These are phyloP conservation scores for Terebella lapidaria DNA, from an alignment of 2,888 invertebrate species.

Conservation along the genomic window DNA sequence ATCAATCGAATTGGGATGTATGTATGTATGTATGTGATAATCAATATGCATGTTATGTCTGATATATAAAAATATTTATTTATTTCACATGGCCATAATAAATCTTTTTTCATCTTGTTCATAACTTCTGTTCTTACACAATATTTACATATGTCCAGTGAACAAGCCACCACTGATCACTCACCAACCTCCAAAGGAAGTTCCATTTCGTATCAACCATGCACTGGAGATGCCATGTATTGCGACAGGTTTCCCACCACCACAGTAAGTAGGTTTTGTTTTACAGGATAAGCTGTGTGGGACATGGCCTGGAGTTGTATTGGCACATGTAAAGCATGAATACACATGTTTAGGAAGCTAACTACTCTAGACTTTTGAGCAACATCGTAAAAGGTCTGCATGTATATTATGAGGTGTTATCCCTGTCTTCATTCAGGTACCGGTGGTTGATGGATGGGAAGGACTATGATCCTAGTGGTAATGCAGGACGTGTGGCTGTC, in stretches of 20 bases:
- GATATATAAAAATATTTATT: no score
- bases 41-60: no score
- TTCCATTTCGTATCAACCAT: constrained; percentile 81
- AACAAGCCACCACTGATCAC: constrained; percentile 81
- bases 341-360: background rate
- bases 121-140: background rate
- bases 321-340: no score
- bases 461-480: constrained; percentile 86
- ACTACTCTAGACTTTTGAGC: background rate
- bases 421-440: no score
- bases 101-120: background rate
- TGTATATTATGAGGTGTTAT: no score
- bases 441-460: constrained; percentile 16
- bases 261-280: constrained; percentile 70
- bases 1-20: no score
- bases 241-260: constrained; percentile 90
- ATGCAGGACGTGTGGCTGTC: constrained; percentile 89
- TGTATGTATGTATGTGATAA: no score
- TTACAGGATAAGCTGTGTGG: no score
- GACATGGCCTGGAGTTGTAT: no score
- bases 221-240: constrained; percentile 85
- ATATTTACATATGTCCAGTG: constrained; percentile 25
- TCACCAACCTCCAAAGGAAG: constrained; percentile 86
- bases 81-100: background rate
- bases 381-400: no score